Percentiles rank a stretch among this genome's conserved stretches.
Conservation (phyloP, 2,113 vertebrate genomes). For the Platichthys flesus region DNA sequence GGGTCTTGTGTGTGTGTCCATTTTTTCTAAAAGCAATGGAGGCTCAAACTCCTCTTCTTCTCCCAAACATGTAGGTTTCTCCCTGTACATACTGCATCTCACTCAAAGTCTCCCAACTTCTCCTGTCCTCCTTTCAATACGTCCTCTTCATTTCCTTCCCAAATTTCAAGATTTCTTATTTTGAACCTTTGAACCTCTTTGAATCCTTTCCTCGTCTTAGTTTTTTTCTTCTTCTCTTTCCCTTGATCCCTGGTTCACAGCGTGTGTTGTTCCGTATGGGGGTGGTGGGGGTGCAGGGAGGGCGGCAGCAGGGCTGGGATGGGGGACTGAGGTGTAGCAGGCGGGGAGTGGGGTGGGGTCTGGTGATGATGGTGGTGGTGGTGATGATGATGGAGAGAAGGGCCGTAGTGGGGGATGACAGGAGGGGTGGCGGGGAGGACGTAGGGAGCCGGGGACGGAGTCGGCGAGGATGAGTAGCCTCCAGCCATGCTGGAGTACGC, state of each 20-base stretch:
- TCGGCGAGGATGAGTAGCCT: constrained; percentile 67
- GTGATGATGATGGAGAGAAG: constrained; percentile 75
- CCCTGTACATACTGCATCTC: constrained; percentile 73
- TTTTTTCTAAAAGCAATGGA: constrained; percentile 42
- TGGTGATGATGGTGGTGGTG: constrained; percentile 81
- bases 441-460: constrained; percentile 68
- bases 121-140: constrained; percentile 13
- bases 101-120: constrained; percentile 47
- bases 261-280: constrained; percentile 88
- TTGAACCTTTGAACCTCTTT: constrained; percentile 29
- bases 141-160: constrained; percentile 31
- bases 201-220: constrained; percentile 21
- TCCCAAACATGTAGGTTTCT: constrained; percentile 53
- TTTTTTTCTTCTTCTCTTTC: constrained; percentile 24
- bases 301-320: constrained; percentile 83
- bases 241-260: constrained; percentile 84
- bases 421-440: constrained; percentile 76
- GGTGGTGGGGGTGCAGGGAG: constrained; percentile 81
- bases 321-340: constrained; percentile 86
- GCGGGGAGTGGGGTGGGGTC: constrained; percentile 85
- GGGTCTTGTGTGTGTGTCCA: constrained; percentile 26
- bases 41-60: constrained; percentile 41
- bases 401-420: constrained; percentile 77
- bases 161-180: constrained; percentile 44
- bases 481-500: constrained; percentile 79